Evolutionary conservation across 2,113 vertebrate genomes (phyloP).

Genomic region (Silurus meridionalis): DNA sequence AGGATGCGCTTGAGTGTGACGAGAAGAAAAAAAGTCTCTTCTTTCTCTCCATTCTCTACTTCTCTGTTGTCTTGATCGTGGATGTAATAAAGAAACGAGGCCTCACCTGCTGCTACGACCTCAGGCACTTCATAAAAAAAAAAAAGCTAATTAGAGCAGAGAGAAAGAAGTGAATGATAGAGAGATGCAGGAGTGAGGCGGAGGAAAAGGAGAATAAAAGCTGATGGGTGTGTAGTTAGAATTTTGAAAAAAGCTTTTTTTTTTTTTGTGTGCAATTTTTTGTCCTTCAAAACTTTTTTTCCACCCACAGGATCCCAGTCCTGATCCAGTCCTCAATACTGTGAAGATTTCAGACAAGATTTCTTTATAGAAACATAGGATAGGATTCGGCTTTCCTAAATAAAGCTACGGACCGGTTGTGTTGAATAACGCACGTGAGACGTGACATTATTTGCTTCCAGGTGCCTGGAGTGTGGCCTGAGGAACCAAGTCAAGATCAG

Average conservation of each 20-base stretch:
- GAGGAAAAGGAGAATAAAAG: not conserved
- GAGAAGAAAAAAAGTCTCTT: constrained; percentile 48
- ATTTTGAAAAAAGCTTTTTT: not conserved
- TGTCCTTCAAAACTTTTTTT: too few relatives aligned
- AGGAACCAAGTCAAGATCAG: not conserved
- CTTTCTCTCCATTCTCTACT: constrained; percentile 14
- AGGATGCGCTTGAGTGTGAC: constrained; percentile 57
- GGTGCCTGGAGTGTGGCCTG: not conserved
- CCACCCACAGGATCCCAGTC: not conserved
- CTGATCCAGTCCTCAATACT: not conserved
- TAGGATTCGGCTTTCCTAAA: too few relatives aligned
- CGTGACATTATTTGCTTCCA: not conserved
- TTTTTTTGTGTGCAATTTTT: too few relatives aligned
- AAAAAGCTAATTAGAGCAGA: constrained; percentile 46
- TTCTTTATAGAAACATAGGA: not conserved
- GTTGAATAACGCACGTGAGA: not conserved
- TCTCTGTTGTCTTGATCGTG: constrained; percentile 33
- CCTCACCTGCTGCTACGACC: constrained; percentile 38
- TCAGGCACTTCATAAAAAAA: constrained; percentile 35
- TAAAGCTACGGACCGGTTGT: too few relatives aligned
- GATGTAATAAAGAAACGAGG: constrained; percentile 45
- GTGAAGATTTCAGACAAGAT: not conserved
- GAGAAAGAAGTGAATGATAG: constrained; percentile 17
- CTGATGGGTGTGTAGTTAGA: constrained; percentile 4
- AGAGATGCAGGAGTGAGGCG: constrained; percentile 5